Conservation (phyloP, 2,113 vertebrate species). For the Apistogramma diplotaenia region DNA sequence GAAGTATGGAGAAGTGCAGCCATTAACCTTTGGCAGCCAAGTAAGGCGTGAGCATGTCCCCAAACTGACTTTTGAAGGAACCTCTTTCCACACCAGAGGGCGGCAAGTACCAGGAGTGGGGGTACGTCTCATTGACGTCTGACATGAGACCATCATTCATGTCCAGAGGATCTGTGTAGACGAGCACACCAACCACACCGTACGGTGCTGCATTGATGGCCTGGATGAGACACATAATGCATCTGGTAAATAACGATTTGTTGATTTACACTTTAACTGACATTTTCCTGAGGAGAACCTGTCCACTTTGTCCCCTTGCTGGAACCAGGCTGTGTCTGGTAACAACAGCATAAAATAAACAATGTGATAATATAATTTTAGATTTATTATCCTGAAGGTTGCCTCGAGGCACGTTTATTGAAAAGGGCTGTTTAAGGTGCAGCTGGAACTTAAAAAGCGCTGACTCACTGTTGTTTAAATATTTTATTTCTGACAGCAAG, state of each 20-base stretch:
- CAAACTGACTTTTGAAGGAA: slow-evolving; percentile 72
- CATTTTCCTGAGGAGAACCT: background rate
- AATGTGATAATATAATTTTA: too few species aligned
- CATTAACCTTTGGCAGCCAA: slow-evolving; percentile 77
- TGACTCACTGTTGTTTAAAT: too few species aligned
- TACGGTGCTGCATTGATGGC: slow-evolving; percentile 83
- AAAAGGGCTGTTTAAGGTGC: too few species aligned
- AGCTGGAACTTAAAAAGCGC: too few species aligned
- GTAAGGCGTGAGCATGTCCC: slow-evolving; percentile 85
- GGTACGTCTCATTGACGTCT: slow-evolving; percentile 80
- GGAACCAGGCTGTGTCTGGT: too few species aligned
- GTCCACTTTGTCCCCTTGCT: too few species aligned
- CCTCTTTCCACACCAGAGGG: slow-evolving; percentile 86
- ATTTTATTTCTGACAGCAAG: too few species aligned
- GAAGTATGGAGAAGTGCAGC: background rate
- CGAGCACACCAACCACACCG: slow-evolving; percentile 82
- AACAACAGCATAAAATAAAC: too few species aligned
- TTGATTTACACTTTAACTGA: background rate
- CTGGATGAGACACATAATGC: slow-evolving; percentile 53
- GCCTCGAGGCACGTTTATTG: too few species aligned
- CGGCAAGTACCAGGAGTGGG: slow-evolving; percentile 86
- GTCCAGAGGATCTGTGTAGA: slow-evolving; percentile 87
- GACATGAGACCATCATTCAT: slow-evolving; percentile 82
- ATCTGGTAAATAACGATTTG: background rate
- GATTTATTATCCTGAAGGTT: too few species aligned